Conservation (phyloP, 2,888 invertebrate species). For the Maniola hyperantus region DNA sequence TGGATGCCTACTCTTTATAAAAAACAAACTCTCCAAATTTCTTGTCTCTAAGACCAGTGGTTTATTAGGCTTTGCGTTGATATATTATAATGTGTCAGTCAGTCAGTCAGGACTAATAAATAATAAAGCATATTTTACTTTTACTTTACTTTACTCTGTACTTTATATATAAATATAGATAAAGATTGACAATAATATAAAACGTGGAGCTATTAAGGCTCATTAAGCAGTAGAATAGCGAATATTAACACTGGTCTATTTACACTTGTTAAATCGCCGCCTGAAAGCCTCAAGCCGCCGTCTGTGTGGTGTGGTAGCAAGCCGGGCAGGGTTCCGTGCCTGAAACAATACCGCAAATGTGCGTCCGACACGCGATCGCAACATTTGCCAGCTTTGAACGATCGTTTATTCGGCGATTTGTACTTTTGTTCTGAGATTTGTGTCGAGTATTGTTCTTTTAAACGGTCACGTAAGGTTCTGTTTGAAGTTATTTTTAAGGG, state of each 20-base stretch:
- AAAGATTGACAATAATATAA: no score
- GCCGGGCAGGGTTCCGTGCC: constrained; percentile 30
- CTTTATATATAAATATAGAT: no score
- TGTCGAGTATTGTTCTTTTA: constrained; percentile 41
- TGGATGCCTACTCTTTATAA: no score
- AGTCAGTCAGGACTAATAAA: no score
- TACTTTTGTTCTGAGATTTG: constrained; percentile 45
- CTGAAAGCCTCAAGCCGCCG: constrained; percentile 19
- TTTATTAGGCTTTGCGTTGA: no score
- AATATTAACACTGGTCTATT: constrained; percentile 16
- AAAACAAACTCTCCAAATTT: no score
- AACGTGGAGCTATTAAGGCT: no score
- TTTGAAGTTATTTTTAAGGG: background rate
- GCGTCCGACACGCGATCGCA: constrained; percentile 43
- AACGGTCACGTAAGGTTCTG: constrained; percentile 31
- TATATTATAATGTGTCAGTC: no score
- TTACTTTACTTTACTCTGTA: no score
- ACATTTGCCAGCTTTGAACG: constrained; percentile 45
- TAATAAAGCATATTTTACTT: no score
- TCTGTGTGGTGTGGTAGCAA: constrained; percentile 19
- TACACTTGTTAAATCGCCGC: constrained; percentile 21
- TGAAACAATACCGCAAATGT: constrained; percentile 41
- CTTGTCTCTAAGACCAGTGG: no score
- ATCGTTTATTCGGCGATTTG: constrained; percentile 43
- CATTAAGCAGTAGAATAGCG: background rate